Evolutionary conservation across 2,797 vertebrate genomes (phyloP).

Genomic region (Ptychadena robeensis): DNA sequence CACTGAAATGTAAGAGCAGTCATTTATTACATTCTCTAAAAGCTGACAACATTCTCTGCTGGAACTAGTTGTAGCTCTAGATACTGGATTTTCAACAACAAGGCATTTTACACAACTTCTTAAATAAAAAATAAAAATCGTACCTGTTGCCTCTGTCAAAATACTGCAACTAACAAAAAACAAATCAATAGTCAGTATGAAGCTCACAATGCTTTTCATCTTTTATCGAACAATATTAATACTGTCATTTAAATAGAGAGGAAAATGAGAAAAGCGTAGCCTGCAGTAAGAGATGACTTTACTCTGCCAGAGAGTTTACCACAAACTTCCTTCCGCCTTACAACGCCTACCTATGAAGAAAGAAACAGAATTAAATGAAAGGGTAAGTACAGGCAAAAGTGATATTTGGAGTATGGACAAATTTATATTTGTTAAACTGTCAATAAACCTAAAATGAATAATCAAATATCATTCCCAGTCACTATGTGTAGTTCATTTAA

Average conservation of each 20-base stretch:
- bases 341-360: not conserved
- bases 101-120: not conserved
- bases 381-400: not conserved
- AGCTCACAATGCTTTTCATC: not conserved
- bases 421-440: too few relatives aligned
- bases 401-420: too few relatives aligned
- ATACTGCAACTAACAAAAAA: not conserved
- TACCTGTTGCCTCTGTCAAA: slow-evolving; percentile 8
- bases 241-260: not conserved
- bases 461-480: too few relatives aligned
- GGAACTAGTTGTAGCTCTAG: not conserved
- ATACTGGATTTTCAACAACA: not conserved
- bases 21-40: not conserved
- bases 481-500: too few relatives aligned
- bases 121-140: not conserved
- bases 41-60: not conserved
- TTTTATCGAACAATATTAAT: not conserved
- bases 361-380: not conserved
- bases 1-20: too few relatives aligned
- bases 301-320: not conserved
- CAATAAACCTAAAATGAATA: too few relatives aligned
- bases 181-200: not conserved
- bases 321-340: slow-evolving; percentile 1
- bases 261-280: not conserved
- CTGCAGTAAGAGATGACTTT: not conserved